Conservation (phyloP, 2,113 vertebrate species). For the Zapornia atra region DNA sequence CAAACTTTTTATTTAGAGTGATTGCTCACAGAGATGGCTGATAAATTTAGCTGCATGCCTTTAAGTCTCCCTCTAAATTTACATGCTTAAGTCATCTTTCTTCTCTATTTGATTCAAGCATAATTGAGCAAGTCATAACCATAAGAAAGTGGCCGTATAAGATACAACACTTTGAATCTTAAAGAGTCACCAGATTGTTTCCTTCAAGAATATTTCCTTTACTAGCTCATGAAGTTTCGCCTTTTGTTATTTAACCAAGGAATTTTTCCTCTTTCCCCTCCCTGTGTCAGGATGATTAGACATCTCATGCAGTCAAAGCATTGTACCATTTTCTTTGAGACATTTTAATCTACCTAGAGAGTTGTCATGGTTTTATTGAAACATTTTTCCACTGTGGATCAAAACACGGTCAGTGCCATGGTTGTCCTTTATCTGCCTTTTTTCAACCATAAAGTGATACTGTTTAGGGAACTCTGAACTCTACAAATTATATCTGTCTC, state of each 20-base stretch:
- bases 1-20: constrained; percentile 60
- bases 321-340: not conserved
- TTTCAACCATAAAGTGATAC: not conserved
- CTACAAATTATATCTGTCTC: constrained; percentile 55
- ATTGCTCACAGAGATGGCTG: constrained; percentile 47
- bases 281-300: not conserved
- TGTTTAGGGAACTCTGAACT: not conserved
- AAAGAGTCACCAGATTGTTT: not conserved
- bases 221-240: not conserved
- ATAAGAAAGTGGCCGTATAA: not conserved
- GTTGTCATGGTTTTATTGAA: not conserved
- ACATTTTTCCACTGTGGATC: not conserved
- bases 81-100: constrained; percentile 61
- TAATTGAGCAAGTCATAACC: constrained; percentile 20
- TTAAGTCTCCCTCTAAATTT: constrained; percentile 65
- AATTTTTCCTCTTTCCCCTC: not conserved
- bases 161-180: not conserved
- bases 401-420: not conserved
- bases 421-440: not conserved
- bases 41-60: constrained; percentile 67
- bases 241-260: not conserved
- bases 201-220: not conserved
- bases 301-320: not conserved
- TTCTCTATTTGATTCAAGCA: constrained; percentile 41
- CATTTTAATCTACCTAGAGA: not conserved